Base-by-base conservation (phyloP, 2,113 vertebrate species). In the Poicephalus gulielmi region DNA sequence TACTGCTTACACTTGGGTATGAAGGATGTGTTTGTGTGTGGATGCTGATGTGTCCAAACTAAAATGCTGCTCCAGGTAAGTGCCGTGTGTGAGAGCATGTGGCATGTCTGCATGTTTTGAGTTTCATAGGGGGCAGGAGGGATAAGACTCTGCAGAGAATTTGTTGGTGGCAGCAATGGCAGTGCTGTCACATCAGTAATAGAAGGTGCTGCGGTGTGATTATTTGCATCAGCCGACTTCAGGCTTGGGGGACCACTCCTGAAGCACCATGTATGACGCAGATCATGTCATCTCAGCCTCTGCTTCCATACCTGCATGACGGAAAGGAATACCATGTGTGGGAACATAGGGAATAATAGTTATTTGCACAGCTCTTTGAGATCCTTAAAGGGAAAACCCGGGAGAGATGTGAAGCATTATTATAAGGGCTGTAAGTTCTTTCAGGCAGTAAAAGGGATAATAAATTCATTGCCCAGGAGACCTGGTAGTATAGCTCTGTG, bases 391-490 rank as follows among this genome's bases (percentile, higher is more conserved):
- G 30, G n/a, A 78, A 95, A 85, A 33, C 83, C 67, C 83, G 9
- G 49, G 92, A 44, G 96, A 86, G 86, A 93, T 74, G 18, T 84
- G 52, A 93, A 83, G 41, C 62, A 6, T 90, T 89, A 92, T 93
- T 85, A 63, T 80, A 87, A 94, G 86, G 88, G 59, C 79, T 92
- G 64, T 43, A 79, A 59, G 92, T 93, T 95, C 94, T 96, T 96
- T 55, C 81, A 95, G 92, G 79, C 76, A 81, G 93, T 95, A 91
- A 83, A 95, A 95, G 87, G 83, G 75, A 82, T 95, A 60, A 96
- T 95, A 94, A 96, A 96, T 91, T 69, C 74, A 88, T 93, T 84
- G 91, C 92, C 64, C 91, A 53, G 74, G 96, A 96, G 94, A 80
- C 84, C 37, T 89, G 78, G 67, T 37, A 44, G 47, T 81, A 10